Evolutionary conservation across 2,888 invertebrate species (phyloP).

Genomic region (Tenthredo notha): DNA sequence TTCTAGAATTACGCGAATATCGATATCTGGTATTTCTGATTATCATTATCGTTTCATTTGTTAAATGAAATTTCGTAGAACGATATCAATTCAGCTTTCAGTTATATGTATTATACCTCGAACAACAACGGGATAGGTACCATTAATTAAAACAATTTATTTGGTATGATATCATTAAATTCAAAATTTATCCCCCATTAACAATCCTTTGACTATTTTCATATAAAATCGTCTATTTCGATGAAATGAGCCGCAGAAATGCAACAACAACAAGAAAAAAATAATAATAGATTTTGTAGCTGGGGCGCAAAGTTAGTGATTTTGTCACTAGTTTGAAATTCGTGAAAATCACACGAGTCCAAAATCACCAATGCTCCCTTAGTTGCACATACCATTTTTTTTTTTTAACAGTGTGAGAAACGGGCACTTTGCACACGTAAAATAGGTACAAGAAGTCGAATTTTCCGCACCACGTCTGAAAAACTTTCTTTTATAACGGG

Average conservation of each 20-base stretch:
- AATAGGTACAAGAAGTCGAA: too few species aligned
- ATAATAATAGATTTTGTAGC: too few species aligned
- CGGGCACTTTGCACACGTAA: too few species aligned
- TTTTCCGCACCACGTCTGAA: too few species aligned
- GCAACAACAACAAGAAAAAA: too few species aligned
- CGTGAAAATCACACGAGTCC: too few species aligned
- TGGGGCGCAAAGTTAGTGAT: too few species aligned
- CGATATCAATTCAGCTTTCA: background rate
- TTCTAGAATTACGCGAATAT: background rate
- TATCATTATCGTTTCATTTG: conserved; percentile 15
- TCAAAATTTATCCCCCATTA: background rate
- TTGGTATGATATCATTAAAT: background rate
- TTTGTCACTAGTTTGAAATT: too few species aligned
- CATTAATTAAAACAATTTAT: conserved; percentile 11
- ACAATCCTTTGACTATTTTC: background rate
- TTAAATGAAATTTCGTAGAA: background rate
- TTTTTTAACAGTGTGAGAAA: too few species aligned
- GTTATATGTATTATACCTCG: background rate
- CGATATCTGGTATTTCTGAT: background rate
- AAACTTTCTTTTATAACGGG: too few species aligned
- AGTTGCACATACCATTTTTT: too few species aligned
- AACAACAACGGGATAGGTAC: background rate
- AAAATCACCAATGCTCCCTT: too few species aligned
- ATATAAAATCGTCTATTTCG: background rate
- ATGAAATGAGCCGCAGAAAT: background rate